Evolutionary conservation across 2,888 invertebrate genomes (phyloP).

Genomic region (Thecophora atra): DNA sequence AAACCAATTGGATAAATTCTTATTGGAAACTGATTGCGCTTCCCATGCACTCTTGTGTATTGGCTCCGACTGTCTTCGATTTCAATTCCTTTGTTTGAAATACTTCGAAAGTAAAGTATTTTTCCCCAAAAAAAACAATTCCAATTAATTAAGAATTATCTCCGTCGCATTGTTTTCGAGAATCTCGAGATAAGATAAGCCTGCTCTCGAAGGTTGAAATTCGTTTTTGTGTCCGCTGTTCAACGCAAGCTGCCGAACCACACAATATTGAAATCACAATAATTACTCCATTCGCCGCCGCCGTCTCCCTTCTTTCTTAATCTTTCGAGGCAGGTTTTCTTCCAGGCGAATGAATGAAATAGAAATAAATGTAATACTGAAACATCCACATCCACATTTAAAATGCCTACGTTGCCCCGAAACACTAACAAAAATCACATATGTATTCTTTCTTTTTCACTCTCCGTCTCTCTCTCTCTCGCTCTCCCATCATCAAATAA

Average conservation of each 20-base stretch:
- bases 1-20: no score
- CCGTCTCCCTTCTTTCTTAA: no score
- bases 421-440: conserved; percentile 39
- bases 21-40: no score
- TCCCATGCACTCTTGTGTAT: no score
- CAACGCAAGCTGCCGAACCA: conserved; percentile 24
- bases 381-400: conserved; percentile 37
- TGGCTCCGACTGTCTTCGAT: neutral
- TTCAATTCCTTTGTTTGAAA: neutral
- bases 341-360: conserved; percentile 23
- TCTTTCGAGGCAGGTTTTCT: no score
- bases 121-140: neutral
- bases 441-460: conserved; percentile 34
- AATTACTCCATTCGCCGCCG: conserved; percentile 43
- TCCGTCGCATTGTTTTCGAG: neutral
- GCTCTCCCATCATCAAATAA: conserved; percentile 34
- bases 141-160: conserved; percentile 18
- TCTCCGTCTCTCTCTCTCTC: conserved; percentile 26
- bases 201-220: neutral
- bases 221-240: neutral
- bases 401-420: conserved; percentile 16
- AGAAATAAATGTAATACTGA: conserved; percentile 52
- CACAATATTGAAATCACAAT: conserved; percentile 49
- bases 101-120: no score
- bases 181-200: neutral